Percentiles rank a stretch among this genome's conserved stretches.
Conservation (phyloP, 2,888 invertebrate species). For the Dasypolia templi region DNA sequence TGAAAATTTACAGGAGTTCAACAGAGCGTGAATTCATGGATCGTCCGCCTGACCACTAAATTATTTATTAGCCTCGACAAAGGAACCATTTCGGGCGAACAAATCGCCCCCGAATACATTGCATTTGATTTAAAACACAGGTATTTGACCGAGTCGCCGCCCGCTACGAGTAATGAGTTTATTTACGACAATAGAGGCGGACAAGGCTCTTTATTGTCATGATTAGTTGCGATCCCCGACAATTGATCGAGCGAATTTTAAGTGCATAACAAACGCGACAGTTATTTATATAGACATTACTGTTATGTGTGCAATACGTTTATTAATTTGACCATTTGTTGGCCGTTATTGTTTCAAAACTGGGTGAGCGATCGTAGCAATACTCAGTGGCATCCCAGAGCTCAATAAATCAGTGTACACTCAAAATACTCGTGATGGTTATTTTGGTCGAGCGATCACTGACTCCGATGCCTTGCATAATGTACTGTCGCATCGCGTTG, state of each 20-base stretch:
- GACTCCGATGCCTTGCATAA: constrained; percentile 80
- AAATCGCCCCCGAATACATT: constrained; percentile 80
- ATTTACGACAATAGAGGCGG: constrained; percentile 79
- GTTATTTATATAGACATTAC: constrained; percentile 74
- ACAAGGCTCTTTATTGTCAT: constrained; percentile 76
- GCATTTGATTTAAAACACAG: constrained; percentile 85
- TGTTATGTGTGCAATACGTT: constrained; percentile 72
- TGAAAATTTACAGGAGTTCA: constrained; percentile 76
- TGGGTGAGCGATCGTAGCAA: constrained; percentile 74
- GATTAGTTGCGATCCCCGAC: constrained; percentile 77
- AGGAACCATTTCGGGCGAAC: constrained; percentile 79
- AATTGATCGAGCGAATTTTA: constrained; percentile 77
- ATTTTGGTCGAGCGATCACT: constrained; percentile 72
- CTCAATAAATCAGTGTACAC: constrained; percentile 75
- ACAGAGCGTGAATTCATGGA: constrained; percentile 76
- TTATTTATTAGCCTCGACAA: constrained; percentile 84
- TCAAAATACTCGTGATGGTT: constrained; percentile 76
- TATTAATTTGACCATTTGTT: constrained; percentile 77
- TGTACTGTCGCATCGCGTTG: constrained; percentile 76
- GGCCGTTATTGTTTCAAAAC: constrained; percentile 71
- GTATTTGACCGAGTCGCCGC: constrained; percentile 85
- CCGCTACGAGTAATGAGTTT: constrained; percentile 79
- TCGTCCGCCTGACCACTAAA: constrained; percentile 73
- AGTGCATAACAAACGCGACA: constrained; percentile 76
- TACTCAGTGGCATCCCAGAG: constrained; percentile 73